Evolutionary conservation across 2,113 vertebrate species (phyloP).

Genomic region (Brachypodius melanocephalos): DNA sequence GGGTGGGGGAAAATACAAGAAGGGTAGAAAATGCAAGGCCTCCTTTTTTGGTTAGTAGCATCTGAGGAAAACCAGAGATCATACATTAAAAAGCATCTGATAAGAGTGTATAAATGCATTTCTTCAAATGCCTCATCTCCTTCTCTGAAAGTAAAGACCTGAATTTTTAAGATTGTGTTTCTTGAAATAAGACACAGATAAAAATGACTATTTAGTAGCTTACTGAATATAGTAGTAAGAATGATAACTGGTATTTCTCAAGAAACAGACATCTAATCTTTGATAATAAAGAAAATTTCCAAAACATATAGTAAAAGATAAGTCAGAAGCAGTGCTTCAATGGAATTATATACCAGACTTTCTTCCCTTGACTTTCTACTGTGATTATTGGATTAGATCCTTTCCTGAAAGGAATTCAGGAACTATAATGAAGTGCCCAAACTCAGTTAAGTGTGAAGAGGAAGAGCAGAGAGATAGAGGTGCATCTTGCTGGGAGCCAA

Average conservation of each 20-base stretch:
- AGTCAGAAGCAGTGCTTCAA: neutral
- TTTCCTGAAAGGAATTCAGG: neutral
- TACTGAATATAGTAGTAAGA: neutral
- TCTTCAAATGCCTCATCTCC: neutral
- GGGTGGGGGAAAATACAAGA: rapidly evolving
- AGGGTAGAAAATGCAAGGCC: neutral
- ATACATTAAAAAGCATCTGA: neutral
- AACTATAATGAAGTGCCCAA: neutral
- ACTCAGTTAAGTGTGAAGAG: neutral
- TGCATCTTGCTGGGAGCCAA: neutral
- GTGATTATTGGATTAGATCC: neutral
- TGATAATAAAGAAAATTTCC: neutral
- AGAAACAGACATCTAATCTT: neutral
- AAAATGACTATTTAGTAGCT: neutral
- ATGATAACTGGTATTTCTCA: neutral
- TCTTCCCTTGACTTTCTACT: neutral
- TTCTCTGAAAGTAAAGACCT: neutral
- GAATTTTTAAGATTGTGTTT: neutral
- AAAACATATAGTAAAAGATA: neutral
- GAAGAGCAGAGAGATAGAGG: neutral
- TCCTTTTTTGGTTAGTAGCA: neutral
- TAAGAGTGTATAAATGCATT: neutral
- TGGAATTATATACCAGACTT: neutral
- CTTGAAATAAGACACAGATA: neutral
- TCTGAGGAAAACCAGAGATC: neutral